Base-by-base conservation (phyloP, 2,113 vertebrate genomes). In the Cisticola juncidis region DNA sequence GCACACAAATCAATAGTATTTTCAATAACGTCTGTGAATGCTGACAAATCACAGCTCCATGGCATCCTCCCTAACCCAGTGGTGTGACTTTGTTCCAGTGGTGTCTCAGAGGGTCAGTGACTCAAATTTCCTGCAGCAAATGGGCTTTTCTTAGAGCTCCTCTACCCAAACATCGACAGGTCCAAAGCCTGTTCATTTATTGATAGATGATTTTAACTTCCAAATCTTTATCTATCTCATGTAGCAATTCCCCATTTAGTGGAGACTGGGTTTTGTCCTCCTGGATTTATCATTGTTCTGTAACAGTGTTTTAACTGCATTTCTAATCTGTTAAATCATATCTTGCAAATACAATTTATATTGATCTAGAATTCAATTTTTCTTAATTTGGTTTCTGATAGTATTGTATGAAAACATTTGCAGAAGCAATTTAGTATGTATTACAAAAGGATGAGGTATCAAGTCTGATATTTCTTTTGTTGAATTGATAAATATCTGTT, bases 311-410 rank as follows among this genome's bases (percentile, higher is more conserved):
- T 92, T 84, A 91, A 64, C 17, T 79, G 45, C 40, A 17, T 72
- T 95, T 95, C 44, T 94, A 94, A 92, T 79, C 47, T 2, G 8
- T 66, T 72, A 85, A 82, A 87, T 76, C 8, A 11, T 79, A 80
- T 91, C 11, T 81, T 79, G 24, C 58, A 89, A 91, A 88, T 36
- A 45, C 5, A 36, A 68, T 60, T 28, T 61, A 17, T 85, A 80
- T 69, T 94, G 89, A 92, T 82, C 77, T 91, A 68, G 31, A 68
- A 86, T 48, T 91, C 60, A 50, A 24, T 94, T 87, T 69, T 91
- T 86, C 61, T 89, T 86, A 56, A 76, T 95, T 91, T 91, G 15
- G 4, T 87, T 87, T 95, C 45, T 66, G 42, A 79, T 47, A 65
- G 28, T 47, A 71, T 35, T 66, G 20, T 74, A 58, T 78, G 86